Evolutionary conservation across 2,797 vertebrate species (phyloP), one percentile per base, ranked within the genome.

Genomic region (Lithobates pipiens): DNA sequence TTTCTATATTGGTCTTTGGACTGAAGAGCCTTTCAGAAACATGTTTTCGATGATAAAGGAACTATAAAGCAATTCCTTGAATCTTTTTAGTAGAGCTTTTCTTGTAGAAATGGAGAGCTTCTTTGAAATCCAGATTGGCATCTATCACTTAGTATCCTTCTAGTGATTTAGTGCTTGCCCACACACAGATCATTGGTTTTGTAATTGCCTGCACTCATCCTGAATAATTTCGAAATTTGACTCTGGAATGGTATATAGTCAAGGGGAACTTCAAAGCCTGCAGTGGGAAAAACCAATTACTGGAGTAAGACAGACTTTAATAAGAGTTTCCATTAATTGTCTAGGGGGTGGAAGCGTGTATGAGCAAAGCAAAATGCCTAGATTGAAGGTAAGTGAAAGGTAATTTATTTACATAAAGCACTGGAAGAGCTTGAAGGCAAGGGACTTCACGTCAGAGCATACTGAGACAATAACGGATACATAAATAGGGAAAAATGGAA

Each of bases 211-310:
- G 39, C 27, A 74, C n/a, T 27, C n/a, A 46, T 32, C 25, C 25
- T 80, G 42, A 50, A 46, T 67, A 25, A 29, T 68, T 78, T 69
- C 16, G 16, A 80, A 29, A 34, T 68, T 10, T 78, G n/a, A n/a
- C 61, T 42, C n/a, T 79, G 6, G 27, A 80, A 18, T 29, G 65
- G 15, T 70, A 7, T n/a, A 80, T 46, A 21, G 10, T 80, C 15
- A 39, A 18, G 18, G 21, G 8, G 39, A 21, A 78, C 63, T 78
- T 78, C 61, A 69, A 69, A 79, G 77, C 15, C 29, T 8, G 21
- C 18, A 7, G 25, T 50, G 42, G 42, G 42, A 54, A 27, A 79
- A 46, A 36, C 25, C 25, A 79, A 69, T 79, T 80, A 70, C 68
- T 34, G 3, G 3, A 46, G 65, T 34, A 78, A 27, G 25, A 23